Evolutionary conservation across 35 echinoderm and acorn worm genomes (phyloP).

Genomic region (Patiria miniata): DNA sequence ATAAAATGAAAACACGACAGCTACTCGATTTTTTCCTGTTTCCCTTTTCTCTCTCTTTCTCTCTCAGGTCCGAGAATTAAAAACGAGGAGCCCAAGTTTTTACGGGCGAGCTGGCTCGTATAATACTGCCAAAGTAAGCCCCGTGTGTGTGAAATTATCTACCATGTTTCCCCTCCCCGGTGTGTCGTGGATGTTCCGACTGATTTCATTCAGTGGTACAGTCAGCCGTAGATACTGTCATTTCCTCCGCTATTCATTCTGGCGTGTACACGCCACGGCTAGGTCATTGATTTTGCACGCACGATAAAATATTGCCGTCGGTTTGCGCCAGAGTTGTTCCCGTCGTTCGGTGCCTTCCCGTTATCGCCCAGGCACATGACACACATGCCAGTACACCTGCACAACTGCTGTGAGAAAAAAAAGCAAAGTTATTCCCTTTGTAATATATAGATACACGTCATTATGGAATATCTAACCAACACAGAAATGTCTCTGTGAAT

Average conservation of each 20-base stretch:
- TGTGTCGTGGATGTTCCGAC: background rate
- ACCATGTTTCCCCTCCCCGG: background rate
- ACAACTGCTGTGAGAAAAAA: background rate
- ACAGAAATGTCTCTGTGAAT: no score
- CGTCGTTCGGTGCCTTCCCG: no score
- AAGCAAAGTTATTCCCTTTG: no score
- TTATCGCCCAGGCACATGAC: background rate
- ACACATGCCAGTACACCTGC: slow-evolving; percentile 20
- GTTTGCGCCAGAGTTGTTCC: background rate
- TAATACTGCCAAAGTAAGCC: background rate
- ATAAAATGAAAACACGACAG: background rate
- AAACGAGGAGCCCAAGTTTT: slow-evolving; percentile 1
- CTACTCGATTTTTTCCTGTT: background rate
- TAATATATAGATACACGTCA: no score
- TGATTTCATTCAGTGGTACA: slow-evolving; percentile 38
- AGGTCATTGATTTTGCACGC: slow-evolving; percentile 40
- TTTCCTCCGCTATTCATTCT: slow-evolving; percentile 24
- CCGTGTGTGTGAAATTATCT: slow-evolving; percentile 26
- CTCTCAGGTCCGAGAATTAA: no score
- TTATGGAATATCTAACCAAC: no score
- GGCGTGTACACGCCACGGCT: slow-evolving; percentile 2
- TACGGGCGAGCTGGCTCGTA: slow-evolving; percentile 12
- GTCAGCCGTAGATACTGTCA: slow-evolving; percentile 41
- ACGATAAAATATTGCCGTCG: slow-evolving; percentile 22
- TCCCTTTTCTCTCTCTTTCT: background rate